Percentiles rank a stretch among this genome's conserved stretches.
These are phyloP conservation scores for Rhinolophus sinicus DNA, from an alignment of 2,113 vertebrate species.

Conservation along the genomic window DNA sequence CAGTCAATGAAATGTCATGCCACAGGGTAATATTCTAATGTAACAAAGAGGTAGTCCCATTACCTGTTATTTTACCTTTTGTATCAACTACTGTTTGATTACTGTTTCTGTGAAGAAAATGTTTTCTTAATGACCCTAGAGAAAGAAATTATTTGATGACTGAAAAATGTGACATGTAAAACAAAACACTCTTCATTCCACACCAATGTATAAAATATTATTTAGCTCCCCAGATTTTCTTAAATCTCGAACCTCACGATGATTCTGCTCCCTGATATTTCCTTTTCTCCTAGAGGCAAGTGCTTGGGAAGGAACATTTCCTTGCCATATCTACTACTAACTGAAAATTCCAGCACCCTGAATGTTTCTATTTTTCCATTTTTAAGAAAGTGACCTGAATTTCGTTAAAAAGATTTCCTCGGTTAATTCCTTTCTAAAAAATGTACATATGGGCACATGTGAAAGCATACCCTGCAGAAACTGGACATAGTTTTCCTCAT, in stretches of 20 bases:
- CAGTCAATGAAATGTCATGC: neutral
- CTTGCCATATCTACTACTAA: neutral
- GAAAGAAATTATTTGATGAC: constrained; percentile 31
- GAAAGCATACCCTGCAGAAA: constrained; percentile 1
- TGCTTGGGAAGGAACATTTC: neutral
- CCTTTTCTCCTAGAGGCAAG: neutral
- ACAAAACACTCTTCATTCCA: neutral
- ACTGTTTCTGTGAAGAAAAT: neutral
- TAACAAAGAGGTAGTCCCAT: neutral
- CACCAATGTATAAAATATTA: neutral
- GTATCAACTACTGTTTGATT: neutral
- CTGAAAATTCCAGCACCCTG: constrained; percentile 2
- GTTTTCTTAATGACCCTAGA: constrained; percentile 14
- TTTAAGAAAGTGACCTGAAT: neutral
- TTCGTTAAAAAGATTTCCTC: constrained; percentile 14
- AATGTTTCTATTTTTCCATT: neutral
- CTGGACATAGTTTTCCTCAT: neutral
- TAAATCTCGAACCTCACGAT: neutral
- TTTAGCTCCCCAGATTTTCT: neutral
- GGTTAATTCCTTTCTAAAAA: constrained; percentile 32
- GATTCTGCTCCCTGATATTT: neutral
- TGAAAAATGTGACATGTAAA: constrained; percentile 35
- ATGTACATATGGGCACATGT: neutral
- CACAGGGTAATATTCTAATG: neutral
- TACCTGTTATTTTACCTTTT: neutral